Percentiles rank a stretch among this genome's conserved stretches.
Evolutionary conservation across 2,113 vertebrate genomes (phyloP).

Genomic region (Python bivittatus): DNA sequence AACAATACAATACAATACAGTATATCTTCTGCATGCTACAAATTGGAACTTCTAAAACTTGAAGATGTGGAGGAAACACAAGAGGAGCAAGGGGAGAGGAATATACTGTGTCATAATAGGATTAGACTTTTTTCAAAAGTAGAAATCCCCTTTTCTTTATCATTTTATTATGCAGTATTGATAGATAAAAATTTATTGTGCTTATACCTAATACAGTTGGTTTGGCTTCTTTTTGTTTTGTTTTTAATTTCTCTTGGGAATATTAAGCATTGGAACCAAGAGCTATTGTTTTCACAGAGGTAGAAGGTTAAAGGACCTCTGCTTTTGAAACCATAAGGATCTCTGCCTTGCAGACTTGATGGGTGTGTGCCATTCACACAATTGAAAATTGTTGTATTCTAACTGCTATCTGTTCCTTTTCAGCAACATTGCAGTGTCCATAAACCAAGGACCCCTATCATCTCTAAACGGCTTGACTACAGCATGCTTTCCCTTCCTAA

Average conservation of each 20-base stretch:
- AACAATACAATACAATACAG: background rate
- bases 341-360: constrained; percentile 56
- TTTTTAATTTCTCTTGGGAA: constrained; percentile 65
- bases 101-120: constrained; percentile 57
- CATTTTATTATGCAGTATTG: constrained; percentile 68
- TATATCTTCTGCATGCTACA: background rate
- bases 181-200: constrained; percentile 60
- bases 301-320: constrained; percentile 59
- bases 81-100: background rate
- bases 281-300: constrained; percentile 63
- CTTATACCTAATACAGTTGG: constrained; percentile 60
- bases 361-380: constrained; percentile 58
- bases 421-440: constrained; percentile 43
- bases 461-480: constrained; percentile 66
- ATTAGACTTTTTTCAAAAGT: constrained; percentile 66
- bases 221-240: constrained; percentile 39
- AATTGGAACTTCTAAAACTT: constrained; percentile 23
- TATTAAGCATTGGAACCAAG: constrained; percentile 66
- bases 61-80: background rate
- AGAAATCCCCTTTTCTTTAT: constrained; percentile 68
- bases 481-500: constrained; percentile 61
- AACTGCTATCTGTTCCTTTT: constrained; percentile 47
- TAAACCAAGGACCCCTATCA: constrained; percentile 54
- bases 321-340: constrained; percentile 62
- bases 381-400: constrained; percentile 46